phyloP scores from a whole-genome alignment of 2,888 invertebrate species.

The Cryptus armator region DNA sequence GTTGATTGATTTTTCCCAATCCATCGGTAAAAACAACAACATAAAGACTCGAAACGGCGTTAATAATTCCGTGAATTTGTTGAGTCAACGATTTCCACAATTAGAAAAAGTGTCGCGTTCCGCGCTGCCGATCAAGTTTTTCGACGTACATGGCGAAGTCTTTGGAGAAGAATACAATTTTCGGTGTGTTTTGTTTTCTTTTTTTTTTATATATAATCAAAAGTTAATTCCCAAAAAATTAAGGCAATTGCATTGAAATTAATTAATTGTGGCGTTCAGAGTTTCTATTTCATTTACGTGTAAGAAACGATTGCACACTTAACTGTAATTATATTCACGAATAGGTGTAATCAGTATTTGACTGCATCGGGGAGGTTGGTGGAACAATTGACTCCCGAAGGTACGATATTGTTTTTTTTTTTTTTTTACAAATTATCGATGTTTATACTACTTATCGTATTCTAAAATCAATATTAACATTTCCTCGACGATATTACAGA shows the following conservation, averaged over 20 bases:
- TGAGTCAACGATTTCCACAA: slow-evolving; percentile 79
- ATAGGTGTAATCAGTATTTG: slow-evolving; percentile 79
- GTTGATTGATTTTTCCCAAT: slow-evolving; percentile 72
- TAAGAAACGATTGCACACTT: not conserved
- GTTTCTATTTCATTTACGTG: not conserved
- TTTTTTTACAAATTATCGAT: not conserved
- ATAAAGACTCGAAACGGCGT: slow-evolving; percentile 71
- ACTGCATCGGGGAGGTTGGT: slow-evolving; percentile 77
- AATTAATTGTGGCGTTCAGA: not conserved
- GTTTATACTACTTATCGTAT: not conserved
- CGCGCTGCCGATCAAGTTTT: slow-evolving; percentile 73
- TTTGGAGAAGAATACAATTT: slow-evolving; percentile 83
- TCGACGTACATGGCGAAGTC: slow-evolving; percentile 78
- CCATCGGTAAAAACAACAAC: slow-evolving; percentile 77
- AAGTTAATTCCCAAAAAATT: too few species aligned
- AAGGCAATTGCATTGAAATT: too few species aligned
- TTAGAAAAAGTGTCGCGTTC: slow-evolving; percentile 74
- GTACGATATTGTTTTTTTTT: slow-evolving; percentile 33
- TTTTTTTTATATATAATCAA: not conserved
- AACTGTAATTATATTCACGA: slow-evolving; percentile 3
- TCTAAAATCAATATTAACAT: not conserved
- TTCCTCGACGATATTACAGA: slow-evolving; percentile 18
- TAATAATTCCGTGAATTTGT: slow-evolving; percentile 76
- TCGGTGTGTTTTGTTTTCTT: too few species aligned
- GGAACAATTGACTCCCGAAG: slow-evolving; percentile 78